Evolutionary conservation across 2,888 invertebrate genomes (phyloP), one percentile per base, ranked within the genome.

Genomic region (Xanthorhoe spadicearia): DNA sequence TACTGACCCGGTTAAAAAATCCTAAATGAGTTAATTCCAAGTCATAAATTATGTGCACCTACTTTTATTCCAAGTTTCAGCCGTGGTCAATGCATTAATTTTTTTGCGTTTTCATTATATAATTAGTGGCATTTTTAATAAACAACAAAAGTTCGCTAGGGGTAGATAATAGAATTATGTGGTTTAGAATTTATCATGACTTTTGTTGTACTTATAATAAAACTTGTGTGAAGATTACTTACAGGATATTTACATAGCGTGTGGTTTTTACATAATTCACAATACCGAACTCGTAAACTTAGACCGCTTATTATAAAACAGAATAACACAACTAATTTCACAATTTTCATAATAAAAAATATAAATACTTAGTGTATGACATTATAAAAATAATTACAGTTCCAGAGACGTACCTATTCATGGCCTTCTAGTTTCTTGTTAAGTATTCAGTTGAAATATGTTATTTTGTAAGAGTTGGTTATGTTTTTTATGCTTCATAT

Each of bases 401-500:
- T 51, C 64, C 51, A 57, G 64, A 70, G 58, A 61, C 61, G 58
- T 61, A 23, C n/a, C n/a, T 23, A 3, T 59, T 53, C 84, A 64
- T 71, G 77, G 76, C 88, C 83, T 49, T 57, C 71, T 81, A 76
- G 86, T 78, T 70, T 49, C 32, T 32, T 48, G 13, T 51, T 57
- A 62, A 67, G 38, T 66, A 74, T 74, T 76, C 74, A 73, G 72
- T 72, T 83, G 88, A 82, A 84, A 89, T 90, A 87, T 76, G 71
- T 73, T 71, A 69, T 80, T 83, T 81, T 76, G 63, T 75, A 80
- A 79, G 68, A 70, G 68, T 84, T 86, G 84, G 89, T 91, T 89
- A 91, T 91, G 90, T 85, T 90, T 85, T 85, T 86, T 84, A 73
- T 83, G 77, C 84, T 86, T 79, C 76, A 80, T 66, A 81, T 87